These are phyloP conservation scores for Aleiodes alternator DNA, from an alignment of 2,888 invertebrate genomes.

Conservation along the genomic window DNA sequence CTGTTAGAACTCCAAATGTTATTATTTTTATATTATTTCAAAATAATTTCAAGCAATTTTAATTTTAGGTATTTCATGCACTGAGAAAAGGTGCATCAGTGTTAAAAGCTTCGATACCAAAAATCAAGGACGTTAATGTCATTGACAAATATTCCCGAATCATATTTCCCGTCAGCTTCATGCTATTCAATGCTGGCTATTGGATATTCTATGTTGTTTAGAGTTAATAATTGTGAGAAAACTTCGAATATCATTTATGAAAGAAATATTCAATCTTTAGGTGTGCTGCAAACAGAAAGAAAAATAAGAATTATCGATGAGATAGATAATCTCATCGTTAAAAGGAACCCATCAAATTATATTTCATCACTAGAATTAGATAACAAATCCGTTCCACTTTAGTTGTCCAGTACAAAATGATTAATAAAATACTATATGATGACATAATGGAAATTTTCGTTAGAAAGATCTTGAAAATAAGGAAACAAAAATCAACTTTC, in stretches of 20 bases:
- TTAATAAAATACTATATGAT: neutral
- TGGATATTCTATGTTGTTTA: constrained; percentile 93
- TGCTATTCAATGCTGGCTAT: constrained; percentile 96
- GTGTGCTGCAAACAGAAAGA: neutral
- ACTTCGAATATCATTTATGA: neutral
- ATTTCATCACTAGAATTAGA: neutral
- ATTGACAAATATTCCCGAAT: constrained; percentile 98
- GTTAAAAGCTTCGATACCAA: constrained; percentile 92
- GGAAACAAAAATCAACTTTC: too few relatives aligned
- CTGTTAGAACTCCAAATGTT: neutral
- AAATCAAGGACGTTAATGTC: constrained; percentile 97
- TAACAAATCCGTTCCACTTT: constrained; percentile 11
- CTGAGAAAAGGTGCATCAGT: constrained; percentile 90
- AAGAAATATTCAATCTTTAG: neutral
- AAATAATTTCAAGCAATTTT: constrained; percentile 73
- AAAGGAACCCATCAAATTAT: neutral
- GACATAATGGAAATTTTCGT: constrained; percentile 3
- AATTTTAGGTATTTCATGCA: constrained; percentile 85
- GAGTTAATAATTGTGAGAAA: neutral
- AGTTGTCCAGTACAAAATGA: neutral
- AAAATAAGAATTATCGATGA: constrained; percentile 7
- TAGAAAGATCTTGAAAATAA: constrained; percentile 6
- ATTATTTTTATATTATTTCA: constrained; percentile 59
- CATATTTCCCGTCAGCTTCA: constrained; percentile 96
- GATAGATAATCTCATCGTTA: neutral